A percentile compares a stretch with the other conserved stretches of the same genome.
phyloP scores from a whole-genome alignment of 2,888 invertebrate species.

The Epistrophe grossulariae region DNA sequence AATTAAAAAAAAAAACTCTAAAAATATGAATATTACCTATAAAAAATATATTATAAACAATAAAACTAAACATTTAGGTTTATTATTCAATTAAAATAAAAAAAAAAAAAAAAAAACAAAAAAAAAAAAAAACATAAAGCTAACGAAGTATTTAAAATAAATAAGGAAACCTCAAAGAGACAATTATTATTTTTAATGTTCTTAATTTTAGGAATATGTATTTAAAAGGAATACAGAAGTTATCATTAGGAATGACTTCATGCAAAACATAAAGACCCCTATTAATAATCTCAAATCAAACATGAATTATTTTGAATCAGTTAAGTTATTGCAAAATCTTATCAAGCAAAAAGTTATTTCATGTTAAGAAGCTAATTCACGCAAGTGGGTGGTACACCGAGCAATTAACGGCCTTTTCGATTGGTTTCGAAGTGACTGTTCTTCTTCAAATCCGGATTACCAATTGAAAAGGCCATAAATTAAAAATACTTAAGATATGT shows the following conservation, averaged over 20 bases:
- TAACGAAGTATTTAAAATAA: conserved; percentile 64
- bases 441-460: too few species aligned
- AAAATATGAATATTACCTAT: conserved; percentile 65
- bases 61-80: conserved; percentile 70
- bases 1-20: conserved; percentile 55
- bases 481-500: too few species aligned
- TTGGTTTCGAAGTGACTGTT: too few species aligned
- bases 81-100: conserved; percentile 64
- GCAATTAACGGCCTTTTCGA: too few species aligned
- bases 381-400: too few species aligned
- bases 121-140: conserved; percentile 23
- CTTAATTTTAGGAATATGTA: not conserved
- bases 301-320: too few species aligned
- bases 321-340: too few species aligned
- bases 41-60: conserved; percentile 70
- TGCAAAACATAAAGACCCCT: not conserved
- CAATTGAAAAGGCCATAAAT: too few species aligned
- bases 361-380: too few species aligned
- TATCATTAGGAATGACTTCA: not conserved
- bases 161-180: conserved; percentile 53
- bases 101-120: conserved; percentile 30
- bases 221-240: not conserved
- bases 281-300: too few species aligned
- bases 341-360: too few species aligned
- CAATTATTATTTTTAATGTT: conserved; percentile 14